Conservation (phyloP, 2,113 vertebrate genomes). For the Lasiurus cinereus region DNA sequence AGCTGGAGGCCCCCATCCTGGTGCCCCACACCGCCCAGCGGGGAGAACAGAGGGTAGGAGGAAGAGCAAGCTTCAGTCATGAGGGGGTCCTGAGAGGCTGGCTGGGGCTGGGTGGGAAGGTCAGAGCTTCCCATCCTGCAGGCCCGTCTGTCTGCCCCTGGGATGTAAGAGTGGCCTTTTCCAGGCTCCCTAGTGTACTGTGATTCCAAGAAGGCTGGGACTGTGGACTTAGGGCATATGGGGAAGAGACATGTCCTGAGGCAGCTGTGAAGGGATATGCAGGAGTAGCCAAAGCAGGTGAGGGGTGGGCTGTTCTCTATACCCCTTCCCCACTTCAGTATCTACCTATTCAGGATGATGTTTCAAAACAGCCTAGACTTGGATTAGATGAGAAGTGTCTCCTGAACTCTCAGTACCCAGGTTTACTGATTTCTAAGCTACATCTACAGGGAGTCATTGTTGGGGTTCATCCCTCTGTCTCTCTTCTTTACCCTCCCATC, state of each 20-base stretch:
- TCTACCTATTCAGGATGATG: background rate
- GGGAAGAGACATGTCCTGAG: background rate
- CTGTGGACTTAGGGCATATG: background rate
- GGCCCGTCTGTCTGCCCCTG: background rate
- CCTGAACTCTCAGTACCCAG: background rate
- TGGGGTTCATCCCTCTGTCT: background rate
- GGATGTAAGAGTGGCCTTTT: background rate
- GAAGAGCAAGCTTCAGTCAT: background rate
- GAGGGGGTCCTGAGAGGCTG: background rate
- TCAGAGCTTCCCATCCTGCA: background rate
- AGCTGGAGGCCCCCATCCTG: constrained; percentile 95
- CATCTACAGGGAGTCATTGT: background rate
- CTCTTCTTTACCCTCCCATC: background rate
- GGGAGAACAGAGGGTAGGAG: constrained; percentile 85
- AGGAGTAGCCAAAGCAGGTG: background rate
- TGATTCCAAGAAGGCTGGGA: background rate
- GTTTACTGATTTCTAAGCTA: background rate
- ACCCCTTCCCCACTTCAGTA: background rate
- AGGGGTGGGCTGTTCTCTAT: background rate
- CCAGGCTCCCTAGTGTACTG: background rate
- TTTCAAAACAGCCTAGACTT: background rate
- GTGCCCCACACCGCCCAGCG: constrained; percentile 95
- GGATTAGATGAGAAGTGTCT: background rate
- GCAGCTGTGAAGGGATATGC: background rate
- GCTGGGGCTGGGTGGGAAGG: background rate